Conservation (phyloP, 2,888 invertebrate genomes). For the Nephrotoma flavescens region DNA sequence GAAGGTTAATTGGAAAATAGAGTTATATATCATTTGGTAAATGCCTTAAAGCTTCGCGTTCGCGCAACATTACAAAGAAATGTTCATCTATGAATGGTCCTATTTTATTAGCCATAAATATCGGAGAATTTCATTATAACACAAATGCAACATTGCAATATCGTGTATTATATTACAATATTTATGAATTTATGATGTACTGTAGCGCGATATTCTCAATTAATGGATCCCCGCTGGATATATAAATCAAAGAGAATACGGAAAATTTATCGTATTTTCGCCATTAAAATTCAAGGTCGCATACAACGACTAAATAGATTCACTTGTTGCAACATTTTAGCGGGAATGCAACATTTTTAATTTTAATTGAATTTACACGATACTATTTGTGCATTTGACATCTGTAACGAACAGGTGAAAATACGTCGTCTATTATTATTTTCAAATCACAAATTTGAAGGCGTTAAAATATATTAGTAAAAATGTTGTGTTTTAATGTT, state of each 20-base stretch:
- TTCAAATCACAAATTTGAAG: not conserved
- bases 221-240: not conserved
- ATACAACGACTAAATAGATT: not conserved
- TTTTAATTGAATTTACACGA: not conserved
- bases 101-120: not conserved
- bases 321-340: not conserved
- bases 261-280: not conserved
- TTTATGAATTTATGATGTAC: not conserved
- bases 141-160: not conserved
- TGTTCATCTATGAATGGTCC: not conserved
- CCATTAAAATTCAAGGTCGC: not conserved
- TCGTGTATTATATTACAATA: not conserved
- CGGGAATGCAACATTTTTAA: not conserved
- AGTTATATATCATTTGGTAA: not conserved
- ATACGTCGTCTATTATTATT: not conserved
- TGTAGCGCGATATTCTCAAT: not conserved
- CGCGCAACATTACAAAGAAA: not conserved
- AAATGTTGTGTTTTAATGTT: not conserved
- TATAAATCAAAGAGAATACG: not conserved
- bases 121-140: not conserved
- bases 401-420: not conserved
- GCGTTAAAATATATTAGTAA: not conserved
- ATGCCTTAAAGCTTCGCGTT: not conserved
- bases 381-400: not conserved
- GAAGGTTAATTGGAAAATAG: not conserved